phyloP scores from a whole-genome alignment of 2,113 vertebrate genomes.

The Corythornis cristatus region DNA sequence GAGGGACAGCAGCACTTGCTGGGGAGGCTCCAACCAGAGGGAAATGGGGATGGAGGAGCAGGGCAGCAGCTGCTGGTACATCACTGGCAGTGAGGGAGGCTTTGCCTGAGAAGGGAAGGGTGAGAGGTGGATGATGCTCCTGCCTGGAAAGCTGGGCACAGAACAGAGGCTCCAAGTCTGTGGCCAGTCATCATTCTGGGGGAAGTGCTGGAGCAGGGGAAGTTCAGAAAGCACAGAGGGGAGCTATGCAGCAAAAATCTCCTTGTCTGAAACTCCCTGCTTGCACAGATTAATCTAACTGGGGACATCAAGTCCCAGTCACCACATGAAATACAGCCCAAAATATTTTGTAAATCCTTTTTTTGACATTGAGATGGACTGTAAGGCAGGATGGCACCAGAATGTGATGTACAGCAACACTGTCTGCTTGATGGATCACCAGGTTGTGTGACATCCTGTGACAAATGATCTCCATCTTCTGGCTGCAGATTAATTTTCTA shows the following conservation, averaged over 20 bases:
- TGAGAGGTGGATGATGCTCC: background rate
- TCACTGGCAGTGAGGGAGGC: fast-evolving
- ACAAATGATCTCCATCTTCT: constrained; percentile 37
- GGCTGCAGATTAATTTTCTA: constrained; percentile 45
- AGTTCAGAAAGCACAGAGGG: background rate
- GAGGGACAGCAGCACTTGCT: background rate
- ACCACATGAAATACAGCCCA: constrained; percentile 1
- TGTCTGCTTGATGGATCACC: constrained; percentile 9
- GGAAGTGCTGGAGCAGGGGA: background rate
- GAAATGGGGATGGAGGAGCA: fast-evolving
- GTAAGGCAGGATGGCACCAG: background rate
- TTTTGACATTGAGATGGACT: constrained; percentile 35
- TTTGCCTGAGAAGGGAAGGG: fast-evolving
- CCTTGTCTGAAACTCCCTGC: background rate
- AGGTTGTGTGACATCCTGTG: background rate
- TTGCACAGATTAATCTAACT: background rate
- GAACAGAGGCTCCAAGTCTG: background rate
- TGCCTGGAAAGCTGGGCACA: too few species aligned
- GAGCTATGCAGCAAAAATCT: background rate
- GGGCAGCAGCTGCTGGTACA: background rate
- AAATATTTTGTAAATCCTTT: constrained; percentile 32
- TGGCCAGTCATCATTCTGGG: background rate
- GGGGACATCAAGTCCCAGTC: background rate
- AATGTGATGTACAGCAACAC: background rate
- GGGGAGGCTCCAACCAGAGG: background rate